phyloP scores from a whole-genome alignment of 2,888 invertebrate species.

The Cheilosia soror region DNA sequence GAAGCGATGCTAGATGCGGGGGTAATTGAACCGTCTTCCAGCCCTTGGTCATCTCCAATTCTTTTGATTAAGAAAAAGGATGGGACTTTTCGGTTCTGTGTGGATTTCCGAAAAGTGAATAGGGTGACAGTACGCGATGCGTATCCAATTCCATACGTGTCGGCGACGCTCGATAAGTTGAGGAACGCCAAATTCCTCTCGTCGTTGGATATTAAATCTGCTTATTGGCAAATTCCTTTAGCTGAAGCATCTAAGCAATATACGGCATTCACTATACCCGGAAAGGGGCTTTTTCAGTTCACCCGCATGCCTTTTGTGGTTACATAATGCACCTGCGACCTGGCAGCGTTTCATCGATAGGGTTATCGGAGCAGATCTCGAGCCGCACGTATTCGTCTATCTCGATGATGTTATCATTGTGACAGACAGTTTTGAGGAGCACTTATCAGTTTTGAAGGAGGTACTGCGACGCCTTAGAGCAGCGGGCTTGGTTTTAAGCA shows the following conservation, averaged over 20 bases:
- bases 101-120: conserved; percentile 74
- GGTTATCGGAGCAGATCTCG: too few relatives aligned
- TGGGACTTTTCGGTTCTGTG: conserved; percentile 72
- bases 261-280: too few relatives aligned
- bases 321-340: too few relatives aligned
- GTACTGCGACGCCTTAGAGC: not conserved
- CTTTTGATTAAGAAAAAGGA: conserved; percentile 76
- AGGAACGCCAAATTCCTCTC: conserved; percentile 23
- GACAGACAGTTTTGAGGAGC: not conserved
- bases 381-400: too few relatives aligned
- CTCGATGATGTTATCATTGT: conserved; percentile 45
- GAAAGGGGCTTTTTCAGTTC: too few relatives aligned
- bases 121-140: conserved; percentile 17
- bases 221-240: conserved; percentile 25
- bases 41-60: conserved; percentile 71
- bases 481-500: not conserved
- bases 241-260: too few relatives aligned
- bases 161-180: conserved; percentile 4
- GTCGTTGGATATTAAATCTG: conserved; percentile 13
- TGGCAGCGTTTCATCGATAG: too few relatives aligned
- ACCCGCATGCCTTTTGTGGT: too few relatives aligned
- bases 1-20: conserved; percentile 72
- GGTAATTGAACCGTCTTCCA: conserved; percentile 75
- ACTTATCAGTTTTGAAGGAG: not conserved
- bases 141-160: conserved; percentile 1